Evolutionary conservation across 1,140 invertebrate species (phyloP).

Genomic region (Aphaenogaster floridana): DNA sequence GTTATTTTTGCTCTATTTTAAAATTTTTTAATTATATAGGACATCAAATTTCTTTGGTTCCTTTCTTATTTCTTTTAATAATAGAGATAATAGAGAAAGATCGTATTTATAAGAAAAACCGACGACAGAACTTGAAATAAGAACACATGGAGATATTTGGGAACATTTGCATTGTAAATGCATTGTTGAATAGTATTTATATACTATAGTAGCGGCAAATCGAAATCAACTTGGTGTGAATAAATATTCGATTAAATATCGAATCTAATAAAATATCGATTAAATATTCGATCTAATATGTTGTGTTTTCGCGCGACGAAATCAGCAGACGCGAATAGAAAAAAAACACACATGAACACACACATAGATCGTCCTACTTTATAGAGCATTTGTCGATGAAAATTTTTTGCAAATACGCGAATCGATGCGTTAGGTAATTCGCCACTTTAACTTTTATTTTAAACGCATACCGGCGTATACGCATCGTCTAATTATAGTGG

Average conservation of each 20-base stretch:
- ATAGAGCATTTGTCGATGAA: neutral
- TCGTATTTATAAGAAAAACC: neutral
- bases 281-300: neutral
- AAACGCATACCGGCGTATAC: neutral
- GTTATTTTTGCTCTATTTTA: neutral
- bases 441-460: conserved; percentile 23
- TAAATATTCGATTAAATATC: neutral
- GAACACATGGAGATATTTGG: neutral
- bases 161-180: neutral
- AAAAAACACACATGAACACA: neutral
- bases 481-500: conserved; percentile 44
- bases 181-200: neutral
- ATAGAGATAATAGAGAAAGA: neutral
- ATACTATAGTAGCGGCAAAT: neutral
- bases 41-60: neutral
- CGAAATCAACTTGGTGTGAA: neutral
- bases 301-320: neutral
- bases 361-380: neutral
- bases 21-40: neutral
- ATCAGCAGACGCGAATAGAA: conserved; percentile 7
- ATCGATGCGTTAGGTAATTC: neutral
- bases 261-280: no score
- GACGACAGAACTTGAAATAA: neutral
- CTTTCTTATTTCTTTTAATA: neutral
- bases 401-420: neutral